These are phyloP conservation scores for Egretta garzetta DNA, from an alignment of 2,113 vertebrate species.

Conservation along the genomic window DNA sequence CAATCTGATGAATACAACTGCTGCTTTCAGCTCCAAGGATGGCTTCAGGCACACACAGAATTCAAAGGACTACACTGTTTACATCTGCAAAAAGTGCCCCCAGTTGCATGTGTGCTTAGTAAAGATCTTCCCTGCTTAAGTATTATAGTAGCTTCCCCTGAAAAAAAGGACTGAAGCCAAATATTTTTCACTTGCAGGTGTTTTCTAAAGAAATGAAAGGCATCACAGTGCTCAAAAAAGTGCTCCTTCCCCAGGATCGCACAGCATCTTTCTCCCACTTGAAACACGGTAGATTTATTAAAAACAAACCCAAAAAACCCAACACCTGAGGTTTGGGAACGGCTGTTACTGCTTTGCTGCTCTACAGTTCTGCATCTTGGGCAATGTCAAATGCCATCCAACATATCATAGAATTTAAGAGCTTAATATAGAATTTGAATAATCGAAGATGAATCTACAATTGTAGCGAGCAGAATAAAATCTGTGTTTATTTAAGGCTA, in stretches of 20 bases:
- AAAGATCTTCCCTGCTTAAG: not conserved
- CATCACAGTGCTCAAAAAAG: not conserved
- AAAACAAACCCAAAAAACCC: too few relatives aligned
- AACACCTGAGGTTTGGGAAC: too few relatives aligned
- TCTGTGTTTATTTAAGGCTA: constrained; percentile 51
- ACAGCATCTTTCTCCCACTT: not conserved
- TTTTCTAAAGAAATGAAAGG: not conserved
- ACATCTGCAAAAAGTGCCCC: not conserved
- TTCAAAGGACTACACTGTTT: not conserved
- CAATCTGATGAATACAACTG: not conserved
- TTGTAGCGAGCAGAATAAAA: not conserved
- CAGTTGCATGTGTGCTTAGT: fast-evolving
- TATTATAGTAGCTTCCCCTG: not conserved
- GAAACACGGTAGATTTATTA: not conserved
- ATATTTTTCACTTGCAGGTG: not conserved
- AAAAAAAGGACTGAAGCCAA: not conserved
- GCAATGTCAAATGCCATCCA: not conserved
- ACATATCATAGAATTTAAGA: not conserved
- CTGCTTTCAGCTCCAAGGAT: not conserved
- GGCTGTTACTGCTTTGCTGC: too few relatives aligned
- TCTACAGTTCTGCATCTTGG: not conserved
- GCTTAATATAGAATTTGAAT: not conserved
- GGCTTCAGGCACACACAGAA: not conserved
- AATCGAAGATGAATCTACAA: not conserved
- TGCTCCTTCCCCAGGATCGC: not conserved